Evolutionary conservation across 2,797 vertebrate genomes (phyloP).

Genomic region (Xenentodon cancila): DNA sequence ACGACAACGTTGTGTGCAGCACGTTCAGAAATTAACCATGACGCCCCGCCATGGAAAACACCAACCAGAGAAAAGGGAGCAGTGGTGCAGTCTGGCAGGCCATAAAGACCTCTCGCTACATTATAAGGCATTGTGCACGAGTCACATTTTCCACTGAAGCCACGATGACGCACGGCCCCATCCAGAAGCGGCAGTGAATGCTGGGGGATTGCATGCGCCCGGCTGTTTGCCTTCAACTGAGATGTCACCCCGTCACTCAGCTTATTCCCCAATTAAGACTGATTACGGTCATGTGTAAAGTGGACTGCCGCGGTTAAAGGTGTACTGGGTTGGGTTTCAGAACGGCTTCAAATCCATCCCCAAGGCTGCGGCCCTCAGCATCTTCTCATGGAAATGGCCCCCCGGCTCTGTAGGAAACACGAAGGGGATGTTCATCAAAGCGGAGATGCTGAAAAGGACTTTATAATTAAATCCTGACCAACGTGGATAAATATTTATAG

Average conservation of each 20-base stretch:
- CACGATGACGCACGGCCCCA: conserved; percentile 39
- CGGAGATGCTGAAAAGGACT: conserved; percentile 63
- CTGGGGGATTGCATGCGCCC: conserved; percentile 37
- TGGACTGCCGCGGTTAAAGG: conserved; percentile 54
- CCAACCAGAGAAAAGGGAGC: no score
- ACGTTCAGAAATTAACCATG: no score
- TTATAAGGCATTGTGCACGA: no score
- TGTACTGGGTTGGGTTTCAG: conserved; percentile 61
- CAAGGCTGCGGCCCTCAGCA: conserved; percentile 17
- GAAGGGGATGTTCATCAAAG: conserved; percentile 44
- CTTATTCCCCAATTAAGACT: conserved; percentile 60
- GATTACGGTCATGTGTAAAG: conserved; percentile 67
- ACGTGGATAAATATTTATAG: conserved; percentile 57
- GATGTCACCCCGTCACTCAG: conserved; percentile 46
- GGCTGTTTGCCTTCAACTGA: conserved; percentile 31
- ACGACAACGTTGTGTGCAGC: no score
- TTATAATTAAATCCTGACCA: conserved; percentile 64
- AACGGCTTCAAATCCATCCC: conserved; percentile 62
- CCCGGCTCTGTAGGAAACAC: conserved; percentile 16
- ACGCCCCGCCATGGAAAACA: no score
- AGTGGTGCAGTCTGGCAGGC: no score
- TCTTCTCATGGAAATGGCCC: conserved; percentile 46
- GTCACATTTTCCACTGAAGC: conserved; percentile 60
- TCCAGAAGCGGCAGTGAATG: no score
- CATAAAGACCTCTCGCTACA: no score